Base-by-base conservation (phyloP, 2,797 vertebrate genomes). In the Decapterus maruadsi region DNA sequence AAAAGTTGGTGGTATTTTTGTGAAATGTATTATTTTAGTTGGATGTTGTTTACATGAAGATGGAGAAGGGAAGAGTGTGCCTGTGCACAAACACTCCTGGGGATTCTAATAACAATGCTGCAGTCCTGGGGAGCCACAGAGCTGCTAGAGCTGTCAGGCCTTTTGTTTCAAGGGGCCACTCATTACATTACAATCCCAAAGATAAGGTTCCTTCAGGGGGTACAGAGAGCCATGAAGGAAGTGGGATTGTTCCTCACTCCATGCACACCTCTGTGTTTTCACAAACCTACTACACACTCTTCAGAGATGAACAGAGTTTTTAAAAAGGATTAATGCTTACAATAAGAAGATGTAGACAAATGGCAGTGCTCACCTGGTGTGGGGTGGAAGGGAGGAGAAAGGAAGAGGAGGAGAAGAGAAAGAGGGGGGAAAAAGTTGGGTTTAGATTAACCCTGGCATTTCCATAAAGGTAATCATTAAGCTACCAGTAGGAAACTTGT, bases 401-500 rank as follows among this genome's bases (percentile, higher is more conserved):
- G 81, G 76, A 82, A 65, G 80, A 84, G 86, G 83, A 75, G 80
- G 75, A 66, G 73, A 77, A 26, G 62, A 66, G 56, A 66, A 70
- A 73, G 77, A 64, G 65, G 76, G 66, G 65, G 76, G 75, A 75
- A 84, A 77, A 92, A 51, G 90, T 91, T 87, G 87, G 78, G 86
- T 91, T 94, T 89, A 81, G 88, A 92, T 92, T 90, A 94, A 95
- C 92, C 92, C 92, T 90, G 91, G 92, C 91, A 92, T 95, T 95
- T 93, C 94, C 90, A 82, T 89, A 84, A 93, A 93, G 83, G 94
- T 94, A 92, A 94, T 97, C 96, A 97, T 96, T 95, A 94, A 93
- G 91, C 89, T 94, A 95, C 89, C 96, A 93, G 95, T 94, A 92
- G 94, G 95, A 95, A 95, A 95, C 94, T 95, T 93, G 87, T 93